phyloP scores from a whole-genome alignment of 37 sponge, comb jelly and placozoan genomes.

The Aplysina aerophoba region DNA sequence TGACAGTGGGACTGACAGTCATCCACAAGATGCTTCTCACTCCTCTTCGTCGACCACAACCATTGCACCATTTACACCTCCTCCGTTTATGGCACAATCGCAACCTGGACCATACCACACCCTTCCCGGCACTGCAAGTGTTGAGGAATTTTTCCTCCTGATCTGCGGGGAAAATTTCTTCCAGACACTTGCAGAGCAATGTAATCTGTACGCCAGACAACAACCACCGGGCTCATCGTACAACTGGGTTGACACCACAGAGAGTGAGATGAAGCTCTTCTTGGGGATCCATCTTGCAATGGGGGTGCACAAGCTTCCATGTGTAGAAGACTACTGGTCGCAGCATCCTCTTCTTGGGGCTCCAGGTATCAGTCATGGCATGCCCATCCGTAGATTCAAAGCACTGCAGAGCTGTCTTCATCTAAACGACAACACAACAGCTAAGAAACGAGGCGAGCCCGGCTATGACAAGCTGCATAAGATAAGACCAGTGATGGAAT shows the following conservation, averaged over 20 bases:
- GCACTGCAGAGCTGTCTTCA: not conserved
- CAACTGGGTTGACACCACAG: not conserved
- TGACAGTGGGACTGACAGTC: too few species aligned
- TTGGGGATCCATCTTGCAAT: not conserved
- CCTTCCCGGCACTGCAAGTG: not conserved
- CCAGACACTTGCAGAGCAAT: not conserved
- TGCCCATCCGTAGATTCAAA: not conserved
- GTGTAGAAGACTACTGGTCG: slow-evolving; percentile 5
- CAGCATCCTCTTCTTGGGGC: not conserved
- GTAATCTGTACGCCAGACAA: not conserved
- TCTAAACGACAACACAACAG: not conserved
- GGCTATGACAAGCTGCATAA: slow-evolving; percentile 4
- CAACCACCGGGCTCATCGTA: not conserved
- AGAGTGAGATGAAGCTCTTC: not conserved
- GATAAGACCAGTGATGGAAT: not conserved
- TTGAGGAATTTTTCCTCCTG: not conserved
- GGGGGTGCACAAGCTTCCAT: not conserved
- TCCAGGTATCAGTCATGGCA: not conserved
- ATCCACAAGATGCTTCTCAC: too few species aligned
- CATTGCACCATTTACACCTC: too few species aligned
- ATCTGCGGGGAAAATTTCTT: not conserved
- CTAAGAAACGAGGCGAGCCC: not conserved
- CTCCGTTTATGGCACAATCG: too few species aligned
- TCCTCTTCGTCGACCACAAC: too few species aligned
- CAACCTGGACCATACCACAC: not conserved